Percentiles rank a stretch among this genome's conserved stretches.
These are phyloP conservation scores for Narcine bancroftii DNA, from an alignment of 2,113 vertebrate genomes.

Conservation along the genomic window DNA sequence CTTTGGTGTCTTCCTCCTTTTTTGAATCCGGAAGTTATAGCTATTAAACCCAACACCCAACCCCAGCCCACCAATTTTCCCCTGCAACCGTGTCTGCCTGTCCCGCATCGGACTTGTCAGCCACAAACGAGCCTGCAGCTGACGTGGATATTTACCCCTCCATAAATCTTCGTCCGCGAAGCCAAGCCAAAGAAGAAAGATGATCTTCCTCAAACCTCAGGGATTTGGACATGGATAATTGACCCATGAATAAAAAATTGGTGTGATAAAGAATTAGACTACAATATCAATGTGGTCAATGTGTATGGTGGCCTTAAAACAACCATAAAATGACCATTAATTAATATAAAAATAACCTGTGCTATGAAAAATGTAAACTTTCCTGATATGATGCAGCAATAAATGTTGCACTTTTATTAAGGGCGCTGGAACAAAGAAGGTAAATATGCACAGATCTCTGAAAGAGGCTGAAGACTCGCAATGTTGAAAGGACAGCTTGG, in stretches of 20 bases:
- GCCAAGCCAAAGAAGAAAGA: no score
- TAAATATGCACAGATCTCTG: background rate
- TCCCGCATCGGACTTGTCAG: no score
- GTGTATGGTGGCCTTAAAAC: background rate
- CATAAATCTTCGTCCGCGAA: no score
- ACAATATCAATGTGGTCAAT: background rate
- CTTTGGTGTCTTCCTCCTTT: no score
- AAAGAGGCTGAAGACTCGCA: background rate
- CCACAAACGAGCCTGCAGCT: no score
- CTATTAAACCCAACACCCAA: no score
- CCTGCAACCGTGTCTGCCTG: no score
- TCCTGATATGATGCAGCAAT: background rate
- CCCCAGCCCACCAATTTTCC: no score
- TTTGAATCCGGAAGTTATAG: no score
- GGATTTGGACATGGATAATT: background rate
- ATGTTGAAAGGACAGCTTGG: background rate
- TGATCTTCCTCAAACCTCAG: no score
- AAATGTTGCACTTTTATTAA: background rate
- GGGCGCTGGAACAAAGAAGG: background rate
- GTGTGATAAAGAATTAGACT: background rate
- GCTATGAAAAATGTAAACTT: background rate
- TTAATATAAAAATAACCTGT: background rate
- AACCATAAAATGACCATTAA: background rate
- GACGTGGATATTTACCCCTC: no score
- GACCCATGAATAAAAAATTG: background rate